Evolutionary conservation across 2,113 vertebrate species (phyloP).

Genomic region (Siniperca knerii): DNA sequence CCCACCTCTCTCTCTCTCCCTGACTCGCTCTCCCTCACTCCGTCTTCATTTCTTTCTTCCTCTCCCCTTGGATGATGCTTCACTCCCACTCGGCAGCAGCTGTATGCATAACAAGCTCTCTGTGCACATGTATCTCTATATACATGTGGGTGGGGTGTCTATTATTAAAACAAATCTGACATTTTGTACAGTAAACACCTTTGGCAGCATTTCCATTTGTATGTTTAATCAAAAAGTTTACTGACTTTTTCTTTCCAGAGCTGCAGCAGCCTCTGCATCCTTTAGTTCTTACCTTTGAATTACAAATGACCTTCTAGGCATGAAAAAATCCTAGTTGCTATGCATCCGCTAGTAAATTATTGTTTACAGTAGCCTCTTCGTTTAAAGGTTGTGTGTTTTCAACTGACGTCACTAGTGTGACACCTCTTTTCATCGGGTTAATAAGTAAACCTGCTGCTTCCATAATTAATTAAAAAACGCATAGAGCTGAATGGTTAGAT

Average conservation of each 20-base stretch:
- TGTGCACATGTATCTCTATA: conserved; percentile 47
- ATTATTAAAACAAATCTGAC: conserved; percentile 64
- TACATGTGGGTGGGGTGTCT: conserved; percentile 59
- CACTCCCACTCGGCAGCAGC: conserved; percentile 76
- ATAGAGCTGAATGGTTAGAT: background rate
- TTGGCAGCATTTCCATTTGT: conserved; percentile 37
- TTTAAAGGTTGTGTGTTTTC: conserved; percentile 27
- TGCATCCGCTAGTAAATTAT: conserved; percentile 15
- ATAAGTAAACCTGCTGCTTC: conserved; percentile 20
- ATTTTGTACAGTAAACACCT: conserved; percentile 46
- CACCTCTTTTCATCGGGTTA: conserved; percentile 26
- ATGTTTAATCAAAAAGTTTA: conserved; percentile 44
- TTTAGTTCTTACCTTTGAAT: conserved; percentile 37
- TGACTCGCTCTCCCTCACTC: conserved; percentile 13
- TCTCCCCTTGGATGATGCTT: conserved; percentile 55
- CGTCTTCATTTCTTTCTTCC: background rate
- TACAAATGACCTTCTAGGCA: conserved; percentile 17
- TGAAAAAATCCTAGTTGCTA: conserved; percentile 17
- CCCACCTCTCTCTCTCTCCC: conserved; percentile 30
- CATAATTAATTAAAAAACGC: conserved; percentile 22
- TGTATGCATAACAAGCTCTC: conserved; percentile 69
- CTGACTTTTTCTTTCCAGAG: conserved; percentile 4
- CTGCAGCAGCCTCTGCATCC: conserved; percentile 18
- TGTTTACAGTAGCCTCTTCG: background rate
- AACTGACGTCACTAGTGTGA: background rate